Evolutionary conservation across 2,797 vertebrate genomes (phyloP), one percentile per base, ranked within the genome.

Genomic region (Sciaenops ocellatus): DNA sequence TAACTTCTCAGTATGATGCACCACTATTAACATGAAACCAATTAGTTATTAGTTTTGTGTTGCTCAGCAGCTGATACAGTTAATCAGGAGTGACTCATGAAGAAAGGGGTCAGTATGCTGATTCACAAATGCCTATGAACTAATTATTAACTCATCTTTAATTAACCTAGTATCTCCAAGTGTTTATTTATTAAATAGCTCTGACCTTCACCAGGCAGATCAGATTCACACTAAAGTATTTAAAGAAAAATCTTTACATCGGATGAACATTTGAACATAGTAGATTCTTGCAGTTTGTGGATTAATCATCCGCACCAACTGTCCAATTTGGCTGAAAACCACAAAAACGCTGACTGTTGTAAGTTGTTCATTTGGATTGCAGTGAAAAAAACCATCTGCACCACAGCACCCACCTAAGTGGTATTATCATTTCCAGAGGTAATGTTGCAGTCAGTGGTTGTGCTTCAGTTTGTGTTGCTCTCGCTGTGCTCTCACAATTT

Each of bases 251-350:
- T 44, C 46, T 52, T 38, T 6, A 10, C 3, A 34, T 2, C 18
- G 4, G 16, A 20, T 26, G 24, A 24, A 60, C 9, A 6, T 22
- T 12, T 48, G 24, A n/a, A 69, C 17, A 46, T 30, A 13, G 11
- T 10, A 6, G 18, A 42, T 42, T 73, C 22, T 47, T 30, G 30
- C 52, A 47, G 20, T 20, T 64, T n/a, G 24, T 46, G 17, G 13
- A 34, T 57, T 11, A 48, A 69, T 56, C 56, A 72, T 44, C 13
- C 22, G 41, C 15, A 48, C n/a, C 56, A 60, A 59, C 6, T 66
- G 34, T 51, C 13, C 46, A 67, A 5, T 28, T 60, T 51, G 52
- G 41, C 50, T 38, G 13, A 48, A 60, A 67, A 60, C 22, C 18
- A 46, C 48, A 24, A 5, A 44, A 44, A 10, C 59, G 34, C 42